Percentiles rank a stretch among this genome's conserved stretches.
These are phyloP conservation scores for Drosophila robusta DNA, from an alignment of 2,888 invertebrate genomes.

Conservation along the genomic window DNA sequence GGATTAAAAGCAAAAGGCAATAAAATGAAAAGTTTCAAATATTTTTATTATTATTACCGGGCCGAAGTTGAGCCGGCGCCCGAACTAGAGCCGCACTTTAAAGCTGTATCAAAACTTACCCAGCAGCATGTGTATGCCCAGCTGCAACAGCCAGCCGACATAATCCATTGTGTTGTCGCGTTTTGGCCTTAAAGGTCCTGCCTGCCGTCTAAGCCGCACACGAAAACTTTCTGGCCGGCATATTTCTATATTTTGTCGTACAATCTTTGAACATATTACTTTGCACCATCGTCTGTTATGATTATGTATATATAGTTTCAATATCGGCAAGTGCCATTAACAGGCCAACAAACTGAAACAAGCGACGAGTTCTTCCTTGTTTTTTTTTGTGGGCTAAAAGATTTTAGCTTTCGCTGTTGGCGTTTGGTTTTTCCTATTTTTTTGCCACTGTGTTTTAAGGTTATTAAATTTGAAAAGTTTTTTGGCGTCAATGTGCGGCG, in stretches of 20 bases:
- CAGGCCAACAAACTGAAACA: conserved; percentile 50
- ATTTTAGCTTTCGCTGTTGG: conserved; percentile 28
- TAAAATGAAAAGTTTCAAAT: conserved; percentile 79
- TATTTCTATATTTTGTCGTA: conserved; percentile 48
- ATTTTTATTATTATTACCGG: conserved; percentile 71
- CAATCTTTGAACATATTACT: conserved; percentile 47
- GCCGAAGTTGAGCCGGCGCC: conserved; percentile 5
- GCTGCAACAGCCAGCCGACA: conserved; percentile 64
- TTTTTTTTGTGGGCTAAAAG: conserved; percentile 11
- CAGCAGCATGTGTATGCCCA: conserved; percentile 66
- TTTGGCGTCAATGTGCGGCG: conserved; percentile 63
- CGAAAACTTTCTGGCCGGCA: conserved; percentile 45
- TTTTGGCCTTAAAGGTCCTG: conserved; percentile 45
- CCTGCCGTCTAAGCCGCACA: conserved; percentile 27
- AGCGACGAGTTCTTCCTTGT: conserved; percentile 25
- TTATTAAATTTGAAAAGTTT: conserved; percentile 80
- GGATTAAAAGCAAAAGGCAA: conserved; percentile 81
- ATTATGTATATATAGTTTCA: conserved; percentile 46
- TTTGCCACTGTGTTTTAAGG: conserved; percentile 60
- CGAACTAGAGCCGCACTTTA: conserved; percentile 28
- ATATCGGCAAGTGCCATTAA: conserved; percentile 63
- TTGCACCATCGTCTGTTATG: conserved; percentile 30
- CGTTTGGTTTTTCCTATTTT: conserved; percentile 17
- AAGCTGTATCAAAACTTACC: conserved; percentile 57
- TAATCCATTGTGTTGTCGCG: conserved; percentile 57